Conservation (phyloP, 2,113 vertebrate genomes). For the Oncorhynchus gorbuscha region DNA sequence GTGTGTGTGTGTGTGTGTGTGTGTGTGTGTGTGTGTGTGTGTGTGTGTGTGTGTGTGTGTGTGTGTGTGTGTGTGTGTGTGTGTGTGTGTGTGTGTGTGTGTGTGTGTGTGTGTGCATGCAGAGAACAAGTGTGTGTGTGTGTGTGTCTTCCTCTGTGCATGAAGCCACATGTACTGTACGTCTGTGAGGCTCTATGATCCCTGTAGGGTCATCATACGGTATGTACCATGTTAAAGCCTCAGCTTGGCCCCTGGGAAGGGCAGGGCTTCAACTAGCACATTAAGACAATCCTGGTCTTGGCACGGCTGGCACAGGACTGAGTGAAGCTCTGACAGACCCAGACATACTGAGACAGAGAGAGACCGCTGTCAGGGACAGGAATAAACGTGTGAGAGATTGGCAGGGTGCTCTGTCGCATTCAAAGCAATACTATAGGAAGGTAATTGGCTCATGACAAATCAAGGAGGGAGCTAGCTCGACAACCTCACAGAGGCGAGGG, state of each 20-base stretch:
- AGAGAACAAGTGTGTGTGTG: not conserved
- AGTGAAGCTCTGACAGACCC: conserved; percentile 24
- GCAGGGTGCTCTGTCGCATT: conserved; percentile 15
- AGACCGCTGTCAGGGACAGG: conserved; percentile 21
- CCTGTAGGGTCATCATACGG: not conserved
- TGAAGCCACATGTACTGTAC: not conserved
- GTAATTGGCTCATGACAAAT: conserved; percentile 15
- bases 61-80: too few species aligned
- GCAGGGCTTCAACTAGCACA: not conserved
- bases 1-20: too few species aligned
- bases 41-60: too few species aligned
- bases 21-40: too few species aligned
- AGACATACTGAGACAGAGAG: conserved; percentile 17
- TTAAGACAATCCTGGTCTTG: conserved; percentile 23
- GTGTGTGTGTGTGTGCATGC: not conserved
- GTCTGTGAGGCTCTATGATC: not conserved
- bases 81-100: too few species aligned
- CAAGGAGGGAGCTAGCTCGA: not conserved
- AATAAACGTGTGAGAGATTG: conserved; percentile 34
- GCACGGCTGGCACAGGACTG: conserved; percentile 30
- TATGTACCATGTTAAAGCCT: conserved; percentile 14
- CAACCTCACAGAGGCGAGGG: conserved; percentile 15
- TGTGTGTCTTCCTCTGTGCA: not conserved
- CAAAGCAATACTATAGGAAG: not conserved
- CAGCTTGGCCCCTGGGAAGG: conserved; percentile 6